Evolutionary conservation across 1,140 invertebrate species (phyloP), one percentile per base, ranked within the genome.

Genomic region (Drosophila cardini): DNA sequence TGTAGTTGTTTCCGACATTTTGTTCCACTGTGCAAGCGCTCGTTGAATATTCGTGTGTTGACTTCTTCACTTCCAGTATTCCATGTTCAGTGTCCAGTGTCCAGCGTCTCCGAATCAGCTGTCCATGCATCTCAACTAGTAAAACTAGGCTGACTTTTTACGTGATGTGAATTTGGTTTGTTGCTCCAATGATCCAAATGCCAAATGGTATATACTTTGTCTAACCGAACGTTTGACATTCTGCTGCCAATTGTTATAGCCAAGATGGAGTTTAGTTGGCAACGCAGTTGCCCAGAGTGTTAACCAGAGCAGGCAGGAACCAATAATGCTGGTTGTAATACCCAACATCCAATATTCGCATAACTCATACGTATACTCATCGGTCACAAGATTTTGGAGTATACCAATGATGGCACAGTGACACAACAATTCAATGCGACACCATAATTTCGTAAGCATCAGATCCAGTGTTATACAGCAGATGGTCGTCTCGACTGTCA

Each of bases 391-490:
- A 1, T n/a, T 38, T 26, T 76, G 76, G 0, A 86, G 67, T 10
- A 86, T 52, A 4, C 83, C 79, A 0, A 61, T 32, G 26, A 87
- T 87, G 64, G 82, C 82, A 40, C 79, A 76, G 16, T 86, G 79
- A 56, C 76, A 76, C 0, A 86, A 38, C 1, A 57, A 30, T 48
- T 86, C 82, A 1, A 86, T 78, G 55, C 82, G 82, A 3, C 69
- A 69, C 83, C 83, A 86, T 18, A 86, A n/a, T 18, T 83, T 86
- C 18, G 57, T 83, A 1, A 83, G 58, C 61, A 72, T 53, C 16
- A 86, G 5, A 21, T 86, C 83, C 7, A 86, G 61, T 0, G 80
- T 74, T 6, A 86, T 9, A 13, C 83, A 87, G 46, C 82, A 87
- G 2, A 86, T 10, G 9, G 16, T 15, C 16, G 68, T 82, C 57